Evolutionary conservation across 2,888 invertebrate species (phyloP), one percentile per base, ranked within the genome.

Genomic region (Papilio demoleus): DNA sequence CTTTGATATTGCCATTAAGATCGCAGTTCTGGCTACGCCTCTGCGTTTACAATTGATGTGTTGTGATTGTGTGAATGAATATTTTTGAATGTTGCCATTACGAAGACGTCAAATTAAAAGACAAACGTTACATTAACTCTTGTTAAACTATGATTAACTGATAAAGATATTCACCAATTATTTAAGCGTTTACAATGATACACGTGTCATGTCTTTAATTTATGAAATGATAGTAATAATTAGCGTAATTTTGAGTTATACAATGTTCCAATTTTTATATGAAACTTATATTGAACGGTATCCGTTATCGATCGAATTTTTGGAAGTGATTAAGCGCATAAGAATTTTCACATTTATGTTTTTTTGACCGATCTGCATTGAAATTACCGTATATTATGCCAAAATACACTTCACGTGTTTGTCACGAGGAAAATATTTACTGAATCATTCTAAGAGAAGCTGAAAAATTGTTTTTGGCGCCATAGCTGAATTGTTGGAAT

Each of bases 391-490:
- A 38, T 31, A 50, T 63, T 59, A 24, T 74, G 71, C 74, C 73
- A 74, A 77, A 75, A 76, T 73, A 76, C 70, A 70, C 74, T 72
- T 68, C 67, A 73, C 69, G 66, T 74, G 71, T 68, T 71, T 71
- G 81, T 90, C 88, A 89, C 81, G 76, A 73, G 79, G 76, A 81
- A 89, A 82, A 80, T 83, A 88, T 82, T 89, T 84, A 80, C 82
- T 88, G 88, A 90, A 85, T 90, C 90, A 88, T 78, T 81, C 77
- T 79, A 77, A 83, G 81, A 85, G 83, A 80, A 76, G 74, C 75
- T 75, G 62, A 69, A 70, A 68, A 72, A 70, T 71, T 69, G 67
- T 69, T 70, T 86, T 91, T 92, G 90, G 91, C 92, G 86, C 84
- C 72, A 75, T 81, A 74, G 73, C 78, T 81, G 79, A 84, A 91